phyloP scores from a whole-genome alignment of 2,888 invertebrate genomes.

The Cephus nigrinus region DNA sequence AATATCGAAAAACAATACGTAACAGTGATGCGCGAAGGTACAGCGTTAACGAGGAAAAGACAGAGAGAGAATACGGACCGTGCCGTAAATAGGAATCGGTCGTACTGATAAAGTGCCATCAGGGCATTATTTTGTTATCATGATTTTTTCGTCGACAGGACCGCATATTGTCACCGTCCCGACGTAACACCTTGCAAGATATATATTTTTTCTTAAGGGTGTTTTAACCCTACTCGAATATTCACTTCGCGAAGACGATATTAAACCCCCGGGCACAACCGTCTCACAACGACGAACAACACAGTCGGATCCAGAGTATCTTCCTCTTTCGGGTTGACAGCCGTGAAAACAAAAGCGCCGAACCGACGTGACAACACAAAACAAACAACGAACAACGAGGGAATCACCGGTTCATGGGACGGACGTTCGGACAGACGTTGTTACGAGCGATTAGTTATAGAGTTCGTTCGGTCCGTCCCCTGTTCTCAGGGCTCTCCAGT shows the following conservation, averaged over 20 bases:
- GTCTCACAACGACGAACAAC: neutral
- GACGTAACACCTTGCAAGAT: neutral
- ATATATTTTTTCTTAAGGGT: neutral
- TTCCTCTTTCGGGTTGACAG: neutral
- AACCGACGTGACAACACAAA: constrained; percentile 3
- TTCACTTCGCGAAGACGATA: neutral
- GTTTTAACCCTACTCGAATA: neutral
- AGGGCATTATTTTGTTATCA: constrained; percentile 34
- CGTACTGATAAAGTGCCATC: constrained; percentile 36
- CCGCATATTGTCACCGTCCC: neutral
- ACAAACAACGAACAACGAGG: constrained; percentile 4
- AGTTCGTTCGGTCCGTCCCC: constrained; percentile 59
- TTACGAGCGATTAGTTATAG: constrained; percentile 47
- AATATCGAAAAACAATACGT: neutral
- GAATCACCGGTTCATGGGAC: constrained; percentile 20
- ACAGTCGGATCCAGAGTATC: neutral
- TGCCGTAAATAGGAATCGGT: constrained; percentile 22
- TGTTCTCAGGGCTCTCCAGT: constrained; percentile 65
- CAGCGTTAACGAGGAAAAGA: neutral
- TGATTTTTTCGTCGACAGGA: neutral
- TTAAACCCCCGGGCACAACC: neutral
- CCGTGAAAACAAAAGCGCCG: neutral
- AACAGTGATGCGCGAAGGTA: neutral
- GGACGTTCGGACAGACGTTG: constrained; percentile 36
- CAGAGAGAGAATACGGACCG: neutral